Evolutionary conservation across 1,140 invertebrate genomes (phyloP), one percentile per base, ranked within the genome.

Genomic region (Vanessa tameamea): DNA sequence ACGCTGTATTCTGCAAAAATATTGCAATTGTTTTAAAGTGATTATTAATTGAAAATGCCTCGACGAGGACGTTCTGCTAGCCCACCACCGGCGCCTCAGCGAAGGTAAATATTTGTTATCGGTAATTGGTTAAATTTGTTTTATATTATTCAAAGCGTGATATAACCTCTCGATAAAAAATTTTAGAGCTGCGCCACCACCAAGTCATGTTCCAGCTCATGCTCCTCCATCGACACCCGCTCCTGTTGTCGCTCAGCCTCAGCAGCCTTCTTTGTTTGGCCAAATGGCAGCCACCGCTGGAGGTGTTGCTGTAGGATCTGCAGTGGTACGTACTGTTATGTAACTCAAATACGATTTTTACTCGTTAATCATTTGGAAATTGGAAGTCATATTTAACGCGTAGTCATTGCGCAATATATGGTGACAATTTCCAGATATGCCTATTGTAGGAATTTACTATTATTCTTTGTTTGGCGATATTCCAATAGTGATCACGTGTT

Each of bases 271-370:
- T 11, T 77, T 97, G 55, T 95, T 98, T 82, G 95, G 95, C 64
- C 97, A 98, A 93, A 98, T 98, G 97, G 97, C 97, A 72, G 97
- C 97, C 3, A 98, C 97, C 8, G 97, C 97, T 83, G 97, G 97
- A 67, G 97, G 97, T 81, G 97, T 98, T 43, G 97, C 97, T 50
- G 95, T 98, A 64, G 97, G 97, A 82, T 97, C 96, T 0, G 96
- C 97, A 50, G 95, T 98, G 78, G 94, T 95, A 89, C 84, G 94
- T 94, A 82, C 74, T 64, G 71, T 90, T 89, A 89, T 88, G 85
- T 90, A 91, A 91, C 78, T n/a, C 6, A 15, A 51, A 7, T 11
- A 37, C 14, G 9, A 5, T 37, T 4, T 51, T 51, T 16, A 26
- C 26, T 23, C 14, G n/a, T 43, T 23, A 0, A 53, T 37, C n/a